Percentiles rank a stretch among this genome's conserved stretches.
Conservation (phyloP, 2,888 invertebrate genomes). For the Dryobotodes eremita region DNA sequence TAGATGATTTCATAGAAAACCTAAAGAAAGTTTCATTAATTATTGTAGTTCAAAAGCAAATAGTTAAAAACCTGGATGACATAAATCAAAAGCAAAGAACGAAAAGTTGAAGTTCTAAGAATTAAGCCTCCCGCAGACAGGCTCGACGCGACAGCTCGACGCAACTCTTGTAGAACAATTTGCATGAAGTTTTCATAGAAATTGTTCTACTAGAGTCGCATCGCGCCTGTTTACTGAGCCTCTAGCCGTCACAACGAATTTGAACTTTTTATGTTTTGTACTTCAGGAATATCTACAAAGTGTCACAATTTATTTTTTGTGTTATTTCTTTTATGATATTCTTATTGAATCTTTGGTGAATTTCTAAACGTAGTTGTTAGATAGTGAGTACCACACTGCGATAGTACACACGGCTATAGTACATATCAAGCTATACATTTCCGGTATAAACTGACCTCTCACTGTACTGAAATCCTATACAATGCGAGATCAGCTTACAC, state of each 20-base stretch:
- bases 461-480: too few species aligned
- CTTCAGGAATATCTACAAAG: not conserved
- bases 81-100: conserved; percentile 2
- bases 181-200: too few species aligned
- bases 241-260: conserved; percentile 21
- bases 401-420: too few species aligned
- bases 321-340: not conserved
- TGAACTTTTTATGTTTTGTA: not conserved
- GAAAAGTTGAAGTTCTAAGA: conserved; percentile 7
- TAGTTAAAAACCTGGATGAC: not conserved
- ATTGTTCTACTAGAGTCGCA: too few species aligned
- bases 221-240: too few species aligned
- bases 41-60: not conserved
- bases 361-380: not conserved
- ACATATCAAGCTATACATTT: too few species aligned
- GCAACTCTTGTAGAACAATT: too few species aligned
- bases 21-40: not conserved
- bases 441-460: too few species aligned
- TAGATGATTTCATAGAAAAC: not conserved
- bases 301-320: not conserved
- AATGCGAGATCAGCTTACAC: too few species aligned
- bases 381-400: not conserved
- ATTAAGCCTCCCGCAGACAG: not conserved
- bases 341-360: not conserved
- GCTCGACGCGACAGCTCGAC: too few species aligned